These are phyloP conservation scores for Diabrotica undecimpunctata DNA, from an alignment of 1,140 invertebrate species.

Conservation along the genomic window DNA sequence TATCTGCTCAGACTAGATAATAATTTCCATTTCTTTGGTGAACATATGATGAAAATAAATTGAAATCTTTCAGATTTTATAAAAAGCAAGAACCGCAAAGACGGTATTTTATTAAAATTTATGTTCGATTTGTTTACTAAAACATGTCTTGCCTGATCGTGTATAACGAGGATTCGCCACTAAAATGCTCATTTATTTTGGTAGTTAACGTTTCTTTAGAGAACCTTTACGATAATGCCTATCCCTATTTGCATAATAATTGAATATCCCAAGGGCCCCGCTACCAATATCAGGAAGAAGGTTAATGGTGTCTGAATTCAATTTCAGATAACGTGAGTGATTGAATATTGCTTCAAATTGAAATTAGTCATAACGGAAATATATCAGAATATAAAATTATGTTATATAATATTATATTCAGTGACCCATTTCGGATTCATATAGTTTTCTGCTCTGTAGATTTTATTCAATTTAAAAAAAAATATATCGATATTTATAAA, in stretches of 20 bases:
- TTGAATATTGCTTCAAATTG: background rate
- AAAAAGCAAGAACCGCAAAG: background rate
- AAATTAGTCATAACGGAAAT: too few species aligned
- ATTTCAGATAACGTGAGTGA: background rate
- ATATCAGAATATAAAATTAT: too few species aligned
- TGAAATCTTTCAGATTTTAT: too few species aligned
- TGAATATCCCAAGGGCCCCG: background rate
- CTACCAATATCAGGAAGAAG: conserved; percentile 2
- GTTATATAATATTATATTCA: too few species aligned
- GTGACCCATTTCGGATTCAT: too few species aligned
- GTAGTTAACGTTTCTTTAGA: background rate
- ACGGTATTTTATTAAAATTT: background rate
- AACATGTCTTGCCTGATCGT: background rate
- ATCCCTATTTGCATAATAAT: background rate
- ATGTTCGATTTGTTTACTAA: background rate
- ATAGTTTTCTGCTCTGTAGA: too few species aligned
- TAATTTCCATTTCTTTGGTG: too few species aligned
- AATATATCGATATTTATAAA: too few species aligned
- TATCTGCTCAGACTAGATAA: too few species aligned
- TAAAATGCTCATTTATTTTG: background rate
- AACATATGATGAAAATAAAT: too few species aligned
- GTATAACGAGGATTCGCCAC: background rate
- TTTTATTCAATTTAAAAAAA: too few species aligned
- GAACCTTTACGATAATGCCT: background rate
- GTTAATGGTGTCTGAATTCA: conserved; percentile 2